Evolutionary conservation across 2,113 vertebrate genomes (phyloP).

Genomic region (Alectura lathami): DNA sequence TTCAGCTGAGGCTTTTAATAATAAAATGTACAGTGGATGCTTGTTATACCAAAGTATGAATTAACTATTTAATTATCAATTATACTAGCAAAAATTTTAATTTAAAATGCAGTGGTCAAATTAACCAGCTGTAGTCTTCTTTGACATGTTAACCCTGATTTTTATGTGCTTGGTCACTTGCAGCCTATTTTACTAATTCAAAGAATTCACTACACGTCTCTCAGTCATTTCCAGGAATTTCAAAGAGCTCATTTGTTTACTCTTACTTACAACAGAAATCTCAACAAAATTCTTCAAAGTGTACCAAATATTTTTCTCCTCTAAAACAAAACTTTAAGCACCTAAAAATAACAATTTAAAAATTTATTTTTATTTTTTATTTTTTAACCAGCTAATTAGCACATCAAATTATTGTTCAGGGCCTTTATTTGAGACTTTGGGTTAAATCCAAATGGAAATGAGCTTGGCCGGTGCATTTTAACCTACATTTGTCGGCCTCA

Average conservation of each 20-base stretch:
- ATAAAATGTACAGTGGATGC: neutral
- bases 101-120: neutral
- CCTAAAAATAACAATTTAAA: slow-evolving; percentile 34
- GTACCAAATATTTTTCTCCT: neutral
- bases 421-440: slow-evolving; percentile 49
- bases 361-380: neutral
- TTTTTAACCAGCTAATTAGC: slow-evolving; percentile 19
- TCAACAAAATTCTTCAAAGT: slow-evolving; percentile 20
- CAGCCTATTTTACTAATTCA: slow-evolving; percentile 30
- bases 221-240: slow-evolving; percentile 44
- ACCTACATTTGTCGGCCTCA: slow-evolving; percentile 60
- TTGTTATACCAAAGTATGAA: neutral
- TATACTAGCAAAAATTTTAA: neutral
- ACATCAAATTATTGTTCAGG: slow-evolving; percentile 39
- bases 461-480: slow-evolving; percentile 54
- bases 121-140: neutral
- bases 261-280: neutral
- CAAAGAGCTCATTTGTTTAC: slow-evolving; percentile 17
- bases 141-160: neutral
- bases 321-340: neutral
- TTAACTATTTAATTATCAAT: neutral
- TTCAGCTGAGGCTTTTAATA: neutral
- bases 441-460: slow-evolving; percentile 66
- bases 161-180: neutral
- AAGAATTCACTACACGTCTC: slow-evolving; percentile 30